phyloP scores from a whole-genome alignment of 2,797 vertebrate species.

The Cynodonichthys magdalenae region DNA sequence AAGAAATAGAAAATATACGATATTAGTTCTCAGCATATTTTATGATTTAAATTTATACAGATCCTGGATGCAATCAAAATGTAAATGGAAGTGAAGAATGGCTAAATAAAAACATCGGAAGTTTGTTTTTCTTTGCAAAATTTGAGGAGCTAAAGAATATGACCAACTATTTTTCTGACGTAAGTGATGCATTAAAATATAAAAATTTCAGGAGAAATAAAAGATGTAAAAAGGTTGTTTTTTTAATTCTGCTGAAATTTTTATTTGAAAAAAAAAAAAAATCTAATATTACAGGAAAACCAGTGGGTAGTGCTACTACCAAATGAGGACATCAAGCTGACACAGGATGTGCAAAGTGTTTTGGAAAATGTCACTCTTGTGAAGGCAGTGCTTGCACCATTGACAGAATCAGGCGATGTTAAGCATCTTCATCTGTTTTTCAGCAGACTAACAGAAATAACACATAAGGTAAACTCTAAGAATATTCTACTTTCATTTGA shows the following conservation, averaged over 20 bases:
- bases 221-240: no score
- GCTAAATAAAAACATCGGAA: constrained; percentile 40
- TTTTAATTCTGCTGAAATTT: no score
- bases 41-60: background rate
- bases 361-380: constrained; percentile 36
- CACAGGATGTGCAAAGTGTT: constrained; percentile 41
- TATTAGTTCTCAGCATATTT: background rate
- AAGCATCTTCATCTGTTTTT: constrained; percentile 35
- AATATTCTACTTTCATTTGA: no score
- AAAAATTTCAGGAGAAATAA: background rate
- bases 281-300: background rate
- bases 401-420: constrained; percentile 12
- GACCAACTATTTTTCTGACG: constrained; percentile 25
- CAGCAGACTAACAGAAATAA: constrained; percentile 12
- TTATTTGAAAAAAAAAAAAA: no score
- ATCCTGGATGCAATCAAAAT: constrained; percentile 28
- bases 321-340: constrained; percentile 52
- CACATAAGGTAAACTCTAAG: constrained; percentile 31
- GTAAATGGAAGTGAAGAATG: constrained; percentile 42
- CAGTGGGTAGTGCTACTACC: background rate
- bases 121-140: constrained; percentile 30
- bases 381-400: constrained; percentile 28
- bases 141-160: constrained; percentile 34
- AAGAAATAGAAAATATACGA: no score
- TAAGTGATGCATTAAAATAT: constrained; percentile 8